Percentiles rank a stretch among this genome's conserved stretches.
Evolutionary conservation across 2,888 invertebrate species (phyloP).

Genomic region (Palloptera scutellata): DNA sequence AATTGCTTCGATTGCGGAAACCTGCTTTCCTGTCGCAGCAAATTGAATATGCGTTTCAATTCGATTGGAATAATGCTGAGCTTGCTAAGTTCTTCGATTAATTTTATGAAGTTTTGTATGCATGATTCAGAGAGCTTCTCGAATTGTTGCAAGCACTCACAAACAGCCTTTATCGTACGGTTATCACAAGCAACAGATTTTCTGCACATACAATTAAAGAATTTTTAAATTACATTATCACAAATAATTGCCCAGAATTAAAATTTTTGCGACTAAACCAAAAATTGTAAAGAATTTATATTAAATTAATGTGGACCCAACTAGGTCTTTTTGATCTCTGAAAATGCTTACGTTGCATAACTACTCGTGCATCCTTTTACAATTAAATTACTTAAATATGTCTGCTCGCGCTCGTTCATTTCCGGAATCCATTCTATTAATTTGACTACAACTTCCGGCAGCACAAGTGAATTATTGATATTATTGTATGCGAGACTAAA

Average conservation of each 20-base stretch:
- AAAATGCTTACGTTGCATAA: conserved; percentile 59
- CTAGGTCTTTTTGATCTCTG: no score
- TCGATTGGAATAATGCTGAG: conserved; percentile 68
- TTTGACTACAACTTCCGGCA: conserved; percentile 66
- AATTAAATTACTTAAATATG: conserved; percentile 61
- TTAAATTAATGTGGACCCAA: no score
- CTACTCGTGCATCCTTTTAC: conserved; percentile 65
- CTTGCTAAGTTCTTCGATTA: conserved; percentile 68
- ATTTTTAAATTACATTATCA: neutral
- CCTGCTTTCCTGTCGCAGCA: conserved; percentile 55
- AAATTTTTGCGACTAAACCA: no score
- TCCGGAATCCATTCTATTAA: conserved; percentile 67
- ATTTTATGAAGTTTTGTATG: conserved; percentile 66
- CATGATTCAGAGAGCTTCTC: conserved; percentile 63
- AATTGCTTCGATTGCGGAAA: conserved; percentile 59
- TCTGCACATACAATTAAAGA: conserved; percentile 55
- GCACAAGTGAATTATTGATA: conserved; percentile 48
- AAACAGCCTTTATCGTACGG: conserved; percentile 65
- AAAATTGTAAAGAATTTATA: no score
- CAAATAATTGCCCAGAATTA: neutral
- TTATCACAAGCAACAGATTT: conserved; percentile 67
- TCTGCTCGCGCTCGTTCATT: conserved; percentile 62
- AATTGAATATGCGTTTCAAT: conserved; percentile 67
- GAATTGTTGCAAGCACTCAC: conserved; percentile 63
- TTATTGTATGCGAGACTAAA: conserved; percentile 65